Evolutionary conservation across 2,888 invertebrate species (phyloP).

Genomic region (Muscina levida): DNA sequence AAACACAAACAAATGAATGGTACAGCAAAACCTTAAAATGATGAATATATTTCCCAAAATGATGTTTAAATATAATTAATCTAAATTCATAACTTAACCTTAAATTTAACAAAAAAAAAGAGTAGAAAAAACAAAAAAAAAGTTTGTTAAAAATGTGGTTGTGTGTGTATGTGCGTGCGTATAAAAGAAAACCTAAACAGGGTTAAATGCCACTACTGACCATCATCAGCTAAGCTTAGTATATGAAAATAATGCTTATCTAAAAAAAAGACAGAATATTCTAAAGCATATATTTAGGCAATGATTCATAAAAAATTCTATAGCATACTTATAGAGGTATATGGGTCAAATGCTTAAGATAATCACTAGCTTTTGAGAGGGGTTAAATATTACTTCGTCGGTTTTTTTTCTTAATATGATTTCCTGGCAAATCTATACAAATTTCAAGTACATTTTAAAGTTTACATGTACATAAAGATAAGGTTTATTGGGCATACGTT

Average conservation of each 20-base stretch:
- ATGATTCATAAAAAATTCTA: no score
- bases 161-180: background rate
- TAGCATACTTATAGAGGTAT: no score
- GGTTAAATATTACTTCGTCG: no score
- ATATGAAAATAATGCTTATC: background rate
- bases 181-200: no score
- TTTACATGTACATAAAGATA: no score
- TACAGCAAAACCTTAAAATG: background rate
- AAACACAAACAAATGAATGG: background rate
- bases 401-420: no score
- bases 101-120: background rate
- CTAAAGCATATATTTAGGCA: no score
- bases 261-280: background rate
- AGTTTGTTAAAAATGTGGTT: background rate
- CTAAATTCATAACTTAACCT: conserved; percentile 27
- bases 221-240: background rate
- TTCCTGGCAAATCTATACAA: no score
- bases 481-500: no score
- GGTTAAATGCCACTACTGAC: background rate
- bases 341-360: no score
- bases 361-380: no score
- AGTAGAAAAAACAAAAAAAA: background rate
- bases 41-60: background rate
- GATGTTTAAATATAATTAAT: conserved; percentile 21
- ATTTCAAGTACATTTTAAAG: no score